Conservation (phyloP, 2,797 vertebrate species). For the Gymnothorax reevesii region DNA sequence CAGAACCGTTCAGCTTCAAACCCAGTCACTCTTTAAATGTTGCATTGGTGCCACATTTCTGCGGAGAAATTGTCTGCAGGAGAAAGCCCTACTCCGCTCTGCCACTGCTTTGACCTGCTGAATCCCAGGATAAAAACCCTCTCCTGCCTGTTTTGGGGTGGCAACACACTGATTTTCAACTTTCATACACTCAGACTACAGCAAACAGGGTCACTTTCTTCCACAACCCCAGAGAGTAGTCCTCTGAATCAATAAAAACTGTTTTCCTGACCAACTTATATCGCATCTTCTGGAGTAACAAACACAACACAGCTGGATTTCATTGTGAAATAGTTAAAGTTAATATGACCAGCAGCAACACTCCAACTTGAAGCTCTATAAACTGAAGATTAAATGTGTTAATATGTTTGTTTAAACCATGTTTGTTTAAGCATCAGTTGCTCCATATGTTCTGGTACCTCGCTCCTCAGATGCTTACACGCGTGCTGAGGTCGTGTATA, state of each 20-base stretch:
- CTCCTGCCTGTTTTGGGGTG: neutral
- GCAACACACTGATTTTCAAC: neutral
- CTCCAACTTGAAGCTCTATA: neutral
- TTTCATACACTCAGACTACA: neutral
- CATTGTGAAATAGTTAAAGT: neutral
- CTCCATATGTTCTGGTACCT: slow-evolving; percentile 7
- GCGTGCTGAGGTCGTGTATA: slow-evolving; percentile 92
- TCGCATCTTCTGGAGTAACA: neutral
- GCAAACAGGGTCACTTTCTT: neutral
- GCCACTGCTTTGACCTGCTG: neutral
- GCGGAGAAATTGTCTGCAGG: slow-evolving; percentile 63
- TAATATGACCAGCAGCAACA: neutral
- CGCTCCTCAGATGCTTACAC: slow-evolving; percentile 89
- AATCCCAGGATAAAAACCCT: neutral
- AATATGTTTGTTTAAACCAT: no score
- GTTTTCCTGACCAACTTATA: neutral
- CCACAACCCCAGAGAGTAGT: neutral
- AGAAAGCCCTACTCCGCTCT: slow-evolving; percentile 30
- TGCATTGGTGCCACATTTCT: slow-evolving; percentile 66
- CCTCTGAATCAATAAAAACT: neutral
- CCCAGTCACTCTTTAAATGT: slow-evolving; percentile 73
- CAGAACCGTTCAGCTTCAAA: slow-evolving; percentile 56
- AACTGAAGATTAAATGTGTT: no score
- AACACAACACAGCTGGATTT: neutral
- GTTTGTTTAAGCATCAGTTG: neutral